Conservation (phyloP, 2,888 invertebrate genomes). For the Idaea aversata region DNA sequence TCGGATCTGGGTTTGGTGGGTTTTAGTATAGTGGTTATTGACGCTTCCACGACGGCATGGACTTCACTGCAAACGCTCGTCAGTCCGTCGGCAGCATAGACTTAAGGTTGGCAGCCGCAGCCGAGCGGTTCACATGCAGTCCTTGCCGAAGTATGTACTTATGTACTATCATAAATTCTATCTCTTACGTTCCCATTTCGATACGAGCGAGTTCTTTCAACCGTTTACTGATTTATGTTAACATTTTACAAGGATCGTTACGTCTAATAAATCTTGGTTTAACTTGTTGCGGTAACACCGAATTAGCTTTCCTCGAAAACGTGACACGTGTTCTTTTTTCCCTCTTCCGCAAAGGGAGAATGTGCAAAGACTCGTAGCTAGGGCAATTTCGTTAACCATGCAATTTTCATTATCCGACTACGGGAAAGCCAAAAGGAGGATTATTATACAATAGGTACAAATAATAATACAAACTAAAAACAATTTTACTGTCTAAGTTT, state of each 20-base stretch:
- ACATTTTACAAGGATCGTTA: conserved; percentile 64
- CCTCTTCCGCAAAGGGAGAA: not conserved
- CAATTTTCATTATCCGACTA: not conserved
- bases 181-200: conserved; percentile 35
- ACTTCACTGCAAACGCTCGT: too few relatives aligned
- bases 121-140: not conserved
- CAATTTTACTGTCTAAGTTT: not conserved
- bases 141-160: conserved; percentile 2
- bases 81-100: too few relatives aligned
- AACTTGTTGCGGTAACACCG: conserved; percentile 61
- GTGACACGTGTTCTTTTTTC: conserved; percentile 30
- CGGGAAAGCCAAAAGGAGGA: not conserved
- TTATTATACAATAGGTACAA: not conserved
- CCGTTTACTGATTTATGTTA: conserved; percentile 64
- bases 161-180: conserved; percentile 38
- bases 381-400: not conserved
- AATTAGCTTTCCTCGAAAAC: conserved; percentile 49
- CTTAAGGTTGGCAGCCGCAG: too few relatives aligned
- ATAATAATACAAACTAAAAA: not conserved
- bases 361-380: conserved; percentile 5
- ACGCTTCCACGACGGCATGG: too few relatives aligned
- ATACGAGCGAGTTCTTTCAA: conserved; percentile 35
- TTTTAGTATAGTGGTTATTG: too few relatives aligned
- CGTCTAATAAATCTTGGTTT: conserved; percentile 65
- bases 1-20: too few relatives aligned